phyloP scores from a whole-genome alignment of 2,113 vertebrate genomes.

The Phyllostomus discolor region DNA sequence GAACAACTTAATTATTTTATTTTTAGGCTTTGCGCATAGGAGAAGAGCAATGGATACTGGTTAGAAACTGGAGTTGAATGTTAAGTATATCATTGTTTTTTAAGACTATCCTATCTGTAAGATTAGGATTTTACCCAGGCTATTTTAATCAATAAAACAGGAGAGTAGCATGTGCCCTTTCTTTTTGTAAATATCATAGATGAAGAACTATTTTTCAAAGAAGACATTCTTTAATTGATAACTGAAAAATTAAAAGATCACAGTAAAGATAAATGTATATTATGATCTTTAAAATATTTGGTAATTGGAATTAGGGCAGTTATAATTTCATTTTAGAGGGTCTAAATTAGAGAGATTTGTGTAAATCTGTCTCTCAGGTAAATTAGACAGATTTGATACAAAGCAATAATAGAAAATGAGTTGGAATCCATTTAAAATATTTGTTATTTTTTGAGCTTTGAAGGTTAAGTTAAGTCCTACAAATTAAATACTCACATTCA shows the following conservation, averaged over 20 bases:
- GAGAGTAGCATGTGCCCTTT: background rate
- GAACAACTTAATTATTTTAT: background rate
- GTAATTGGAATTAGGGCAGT: background rate
- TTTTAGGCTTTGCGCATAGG: background rate
- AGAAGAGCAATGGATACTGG: background rate
- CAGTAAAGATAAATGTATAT: background rate
- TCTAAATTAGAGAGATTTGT: background rate
- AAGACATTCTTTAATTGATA: background rate
- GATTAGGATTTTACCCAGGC: background rate
- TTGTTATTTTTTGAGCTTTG: background rate
- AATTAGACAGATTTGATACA: background rate
- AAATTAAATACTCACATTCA: background rate
- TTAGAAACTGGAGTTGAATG: background rate
- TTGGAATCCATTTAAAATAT: background rate
- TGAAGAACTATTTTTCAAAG: background rate
- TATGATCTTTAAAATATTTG: background rate
- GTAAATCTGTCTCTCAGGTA: background rate
- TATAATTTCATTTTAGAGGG: background rate
- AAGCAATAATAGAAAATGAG: background rate
- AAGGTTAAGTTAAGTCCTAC: background rate
- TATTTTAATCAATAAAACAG: background rate
- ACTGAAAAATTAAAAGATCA: background rate
- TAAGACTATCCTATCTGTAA: background rate
- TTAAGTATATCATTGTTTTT: background rate
- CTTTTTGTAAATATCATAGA: background rate